Percentiles rank a stretch among this genome's conserved stretches.
Evolutionary conservation across 1,140 invertebrate species (phyloP).

Genomic region (Eupristina koningsbergeri): DNA sequence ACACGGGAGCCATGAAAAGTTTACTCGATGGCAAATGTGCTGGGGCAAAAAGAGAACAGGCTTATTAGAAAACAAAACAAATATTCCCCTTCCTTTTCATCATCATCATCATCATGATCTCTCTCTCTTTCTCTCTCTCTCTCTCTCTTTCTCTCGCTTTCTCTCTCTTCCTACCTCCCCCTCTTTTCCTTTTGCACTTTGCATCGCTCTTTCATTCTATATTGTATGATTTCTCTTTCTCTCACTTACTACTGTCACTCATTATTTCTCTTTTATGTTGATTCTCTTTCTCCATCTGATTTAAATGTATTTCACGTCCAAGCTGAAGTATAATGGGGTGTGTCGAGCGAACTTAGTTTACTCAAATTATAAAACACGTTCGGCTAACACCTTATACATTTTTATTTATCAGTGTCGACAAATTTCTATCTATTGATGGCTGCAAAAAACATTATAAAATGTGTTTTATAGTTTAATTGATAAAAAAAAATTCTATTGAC

Average conservation of each 20-base stretch:
- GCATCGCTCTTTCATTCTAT: no score
- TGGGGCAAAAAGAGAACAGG: slow-evolving; percentile 6
- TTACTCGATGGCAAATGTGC: slow-evolving; percentile 29
- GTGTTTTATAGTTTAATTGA: no score
- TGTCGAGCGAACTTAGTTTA: neutral
- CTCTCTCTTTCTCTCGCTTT: neutral
- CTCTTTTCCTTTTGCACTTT: no score
- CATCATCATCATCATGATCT: no score
- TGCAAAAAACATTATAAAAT: neutral
- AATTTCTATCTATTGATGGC: neutral
- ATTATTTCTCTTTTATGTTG: neutral
- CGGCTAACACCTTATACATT: slow-evolving; percentile 14
- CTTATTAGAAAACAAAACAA: slow-evolving; percentile 50
- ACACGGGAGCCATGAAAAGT: slow-evolving; percentile 42
- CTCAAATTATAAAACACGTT: neutral
- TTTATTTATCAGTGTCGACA: neutral
- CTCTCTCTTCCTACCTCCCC: no score
- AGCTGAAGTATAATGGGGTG: neutral
- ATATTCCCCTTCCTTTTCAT: slow-evolving; percentile 5
- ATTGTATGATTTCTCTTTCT: no score
- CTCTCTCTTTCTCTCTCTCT: neutral
- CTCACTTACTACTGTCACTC: neutral
- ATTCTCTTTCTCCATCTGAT: neutral
- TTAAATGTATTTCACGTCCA: slow-evolving; percentile 20
- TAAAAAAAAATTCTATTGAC: no score